Base-by-base conservation (phyloP, 2,113 vertebrate genomes). In the Onychorhynchus coronatus region DNA sequence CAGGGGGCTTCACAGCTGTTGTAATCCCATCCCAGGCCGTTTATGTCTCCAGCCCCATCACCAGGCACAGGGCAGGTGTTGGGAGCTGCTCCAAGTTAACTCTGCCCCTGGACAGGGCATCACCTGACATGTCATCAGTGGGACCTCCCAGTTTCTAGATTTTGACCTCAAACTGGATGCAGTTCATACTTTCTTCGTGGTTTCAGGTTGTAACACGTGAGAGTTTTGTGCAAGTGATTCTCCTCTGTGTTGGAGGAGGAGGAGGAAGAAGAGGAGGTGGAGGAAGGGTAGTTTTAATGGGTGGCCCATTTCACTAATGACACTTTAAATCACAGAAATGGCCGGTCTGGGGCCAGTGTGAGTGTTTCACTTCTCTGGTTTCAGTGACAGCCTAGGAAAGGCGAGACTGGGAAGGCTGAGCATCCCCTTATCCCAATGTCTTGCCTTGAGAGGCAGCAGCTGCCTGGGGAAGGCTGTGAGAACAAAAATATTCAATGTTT, bases 161-260 rank as follows among this genome's bases (percentile, higher is more conserved):
- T 62, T n/a, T 22, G 22, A 10, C 42, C 65, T 85, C 11, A 2
- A 2, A 59, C 3, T 52, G 15, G 27, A 11, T 39, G n/a, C 5
- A 35, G 16, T 8, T 89, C 33, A 46, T 3, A 1, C 8, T 41
- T 89, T 8, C 73, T 37, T 41, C 10, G 1, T 12, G 9, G 0
- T 14, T 73, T 74, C 41, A 14, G 62, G 17, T 42, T 70, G 3
- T 14, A 39, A 35, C n/a, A 17, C 0, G 0, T 10, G 8, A 16
- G 50, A 49, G 52, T 63, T 72, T 35, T 73, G 39, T 41, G 62
- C 27, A n/a, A n/a, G 21, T 2, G 2, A 14, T 52, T 83, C 30
- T 44, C 8, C 27, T 39, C 23, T 11, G 11, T 50, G 47, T 35
- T 1, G 0, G 22, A 71, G 22, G 21, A 53, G 35, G 16, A 42